Evolutionary conservation across 2,888 invertebrate species (phyloP).

Genomic region (Drepana falcataria): DNA sequence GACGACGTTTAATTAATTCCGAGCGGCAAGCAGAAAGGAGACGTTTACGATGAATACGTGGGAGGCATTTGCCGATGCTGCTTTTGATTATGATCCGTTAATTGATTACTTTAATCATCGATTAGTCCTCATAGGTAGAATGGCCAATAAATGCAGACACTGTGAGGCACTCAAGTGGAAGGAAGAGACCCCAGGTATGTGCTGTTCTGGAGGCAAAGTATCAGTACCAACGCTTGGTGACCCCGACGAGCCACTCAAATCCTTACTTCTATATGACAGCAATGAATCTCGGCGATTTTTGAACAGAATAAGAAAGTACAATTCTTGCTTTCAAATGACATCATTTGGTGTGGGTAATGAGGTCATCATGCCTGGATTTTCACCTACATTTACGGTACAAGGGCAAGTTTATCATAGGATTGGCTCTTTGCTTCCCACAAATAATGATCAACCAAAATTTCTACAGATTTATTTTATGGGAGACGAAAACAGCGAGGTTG

Average conservation of each 20-base stretch:
- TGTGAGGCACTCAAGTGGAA: constrained; percentile 13
- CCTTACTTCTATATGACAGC: constrained; percentile 7
- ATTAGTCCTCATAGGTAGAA: neutral
- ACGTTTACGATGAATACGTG: neutral
- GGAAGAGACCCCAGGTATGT: constrained; percentile 18
- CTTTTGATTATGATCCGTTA: too few species aligned
- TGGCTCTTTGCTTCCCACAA: constrained; percentile 25
- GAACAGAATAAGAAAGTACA: constrained; percentile 15
- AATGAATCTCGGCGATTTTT: constrained; percentile 13
- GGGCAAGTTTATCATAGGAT: constrained; percentile 30
- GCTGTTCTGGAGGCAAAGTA: constrained; percentile 21
- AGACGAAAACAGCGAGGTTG: constrained; percentile 18
- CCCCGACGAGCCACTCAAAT: constrained; percentile 15
- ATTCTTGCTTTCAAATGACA: constrained; percentile 23
- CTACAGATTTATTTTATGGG: constrained; percentile 34
- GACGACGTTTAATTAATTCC: constrained; percentile 1
- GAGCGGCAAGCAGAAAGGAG: constrained; percentile 1
- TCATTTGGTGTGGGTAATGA: constrained; percentile 22
- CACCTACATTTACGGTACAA: constrained; percentile 25
- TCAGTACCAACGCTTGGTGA: constrained; percentile 9
- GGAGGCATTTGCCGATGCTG: neutral
- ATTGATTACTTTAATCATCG: too few species aligned
- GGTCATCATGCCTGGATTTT: constrained; percentile 20
- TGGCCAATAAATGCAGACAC: constrained; percentile 10
- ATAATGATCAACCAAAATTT: constrained; percentile 23